Conservation (phyloP, 2,113 vertebrate genomes). For the Pseudolaguvia tuberculata region DNA sequence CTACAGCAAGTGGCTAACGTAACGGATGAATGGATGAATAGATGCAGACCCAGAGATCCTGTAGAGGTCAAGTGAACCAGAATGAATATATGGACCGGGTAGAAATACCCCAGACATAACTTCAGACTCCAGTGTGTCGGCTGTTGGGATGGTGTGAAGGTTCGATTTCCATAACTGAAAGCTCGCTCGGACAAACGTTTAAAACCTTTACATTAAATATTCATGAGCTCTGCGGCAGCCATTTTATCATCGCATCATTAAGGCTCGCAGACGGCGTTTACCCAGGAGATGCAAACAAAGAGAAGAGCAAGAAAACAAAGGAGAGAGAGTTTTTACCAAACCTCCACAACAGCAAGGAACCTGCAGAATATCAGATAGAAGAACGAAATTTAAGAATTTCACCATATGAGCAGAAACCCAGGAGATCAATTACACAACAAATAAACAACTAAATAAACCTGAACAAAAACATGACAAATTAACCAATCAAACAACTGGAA, state of each 20-base stretch:
- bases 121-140: conserved; percentile 1
- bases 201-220: conserved; percentile 62
- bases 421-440: too few species aligned
- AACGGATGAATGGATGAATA: background rate
- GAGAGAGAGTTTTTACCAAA: conserved; percentile 35
- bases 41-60: background rate
- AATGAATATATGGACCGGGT: background rate
- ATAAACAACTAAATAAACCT: too few species aligned
- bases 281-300: conserved; percentile 66
- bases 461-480: too few species aligned
- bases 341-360: too few species aligned
- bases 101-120: conserved; percentile 15
- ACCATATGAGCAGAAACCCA: too few species aligned
- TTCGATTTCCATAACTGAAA: conserved; percentile 66
- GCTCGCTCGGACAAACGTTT: conserved; percentile 48
- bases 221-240: conserved; percentile 65
- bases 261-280: conserved; percentile 53
- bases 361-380: too few species aligned
- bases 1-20: background rate
- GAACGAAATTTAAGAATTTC: too few species aligned
- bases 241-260: conserved; percentile 67
- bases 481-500: too few species aligned
- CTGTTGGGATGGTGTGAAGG: conserved; percentile 40
- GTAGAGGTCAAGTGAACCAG: background rate
- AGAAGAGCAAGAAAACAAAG: background rate